Conservation (phyloP, 2,888 invertebrate genomes). For the Drosophila buzzatii region DNA sequence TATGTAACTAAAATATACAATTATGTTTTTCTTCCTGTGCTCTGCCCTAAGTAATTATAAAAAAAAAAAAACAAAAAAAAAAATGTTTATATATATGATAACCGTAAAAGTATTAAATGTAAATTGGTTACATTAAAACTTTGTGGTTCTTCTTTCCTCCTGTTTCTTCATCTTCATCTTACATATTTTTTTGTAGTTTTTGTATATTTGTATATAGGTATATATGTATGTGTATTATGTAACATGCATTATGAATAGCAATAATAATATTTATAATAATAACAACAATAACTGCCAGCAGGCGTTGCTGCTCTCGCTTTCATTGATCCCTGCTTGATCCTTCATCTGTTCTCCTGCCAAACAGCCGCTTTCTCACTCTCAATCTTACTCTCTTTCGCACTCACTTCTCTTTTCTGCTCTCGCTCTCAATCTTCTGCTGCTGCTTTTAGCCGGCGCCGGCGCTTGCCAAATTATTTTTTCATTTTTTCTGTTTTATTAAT, state of each 20-base stretch:
- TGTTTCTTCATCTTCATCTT: not conserved
- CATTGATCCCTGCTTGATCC: slow-evolving; percentile 61
- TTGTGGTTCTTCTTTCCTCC: slow-evolving; percentile 22
- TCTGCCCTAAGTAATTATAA: slow-evolving; percentile 64
- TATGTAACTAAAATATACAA: slow-evolving; percentile 71
- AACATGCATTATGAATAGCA: slow-evolving; percentile 66
- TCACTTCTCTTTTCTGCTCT: not conserved
- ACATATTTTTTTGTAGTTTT: slow-evolving; percentile 15
- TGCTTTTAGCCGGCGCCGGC: slow-evolving; percentile 76
- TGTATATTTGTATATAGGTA: slow-evolving; percentile 43
- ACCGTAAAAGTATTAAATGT: slow-evolving; percentile 40
- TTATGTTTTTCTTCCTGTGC: slow-evolving; percentile 63
- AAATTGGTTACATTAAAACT: slow-evolving; percentile 50
- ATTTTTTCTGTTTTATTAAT: slow-evolving; percentile 16
- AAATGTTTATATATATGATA: slow-evolving; percentile 11
- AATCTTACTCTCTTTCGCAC: not conserved
- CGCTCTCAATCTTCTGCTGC: slow-evolving; percentile 35
- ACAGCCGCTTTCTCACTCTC: slow-evolving; percentile 8
- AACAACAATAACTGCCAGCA: slow-evolving; percentile 77
- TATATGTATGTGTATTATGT: slow-evolving; percentile 42
- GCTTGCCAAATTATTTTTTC: slow-evolving; percentile 63
- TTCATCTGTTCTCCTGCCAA: slow-evolving; percentile 19
- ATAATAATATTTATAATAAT: slow-evolving; percentile 57
- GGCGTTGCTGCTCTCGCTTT: slow-evolving; percentile 44
- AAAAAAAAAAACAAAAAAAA: slow-evolving; percentile 46